Evolutionary conservation across 2,113 vertebrate species (phyloP), one percentile per base, ranked within the genome.

Genomic region (Petrocephalus zakoni): DNA sequence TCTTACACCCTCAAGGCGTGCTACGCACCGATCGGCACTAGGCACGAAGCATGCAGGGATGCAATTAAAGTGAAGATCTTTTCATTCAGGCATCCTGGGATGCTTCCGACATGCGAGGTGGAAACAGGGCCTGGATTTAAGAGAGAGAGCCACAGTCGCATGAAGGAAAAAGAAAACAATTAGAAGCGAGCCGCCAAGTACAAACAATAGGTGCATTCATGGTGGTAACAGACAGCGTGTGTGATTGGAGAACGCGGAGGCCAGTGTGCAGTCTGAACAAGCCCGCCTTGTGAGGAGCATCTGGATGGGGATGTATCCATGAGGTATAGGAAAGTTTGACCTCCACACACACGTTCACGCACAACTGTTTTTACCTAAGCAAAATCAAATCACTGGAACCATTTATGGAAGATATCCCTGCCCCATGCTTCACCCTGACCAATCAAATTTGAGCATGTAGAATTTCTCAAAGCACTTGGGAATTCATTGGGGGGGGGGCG

Each of bases 121-220:
- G 68, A 88, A 72, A 49, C 1, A n/a, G 75, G 34, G 25, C 51
- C 46, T 55, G 34, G 81, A 88, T 34, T 13, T n/a, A 88, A 82
- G 9, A 52, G 46, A 58, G 37, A 56, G 2, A 46, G 87, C 34
- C 68, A n/a, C 52, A 0, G 5, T 58, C 25, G 13, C 15, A 68
- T 29, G 61, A 68, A 68, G n/a, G 17, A 29, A 51, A 29, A 29
- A 29, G 29, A 75, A 51, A 75, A 46, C 51, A 25, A 87, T 87
- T 47, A 56, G 75, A 56, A n/a, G 53, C n/a, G 29, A 21, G 19
- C 49, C 25, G 58, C 47, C 10, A 75, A 55, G 42, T 8, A 83
- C 72, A 46, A 34, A 88, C 87, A 83, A 88, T 81, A 83, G 72
- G 52, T 53, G 34, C 75, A 88, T 82, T 88, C 87, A 88, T 82